Conservation (phyloP, 1,140 invertebrate species). For the Drosophila jambulina region DNA sequence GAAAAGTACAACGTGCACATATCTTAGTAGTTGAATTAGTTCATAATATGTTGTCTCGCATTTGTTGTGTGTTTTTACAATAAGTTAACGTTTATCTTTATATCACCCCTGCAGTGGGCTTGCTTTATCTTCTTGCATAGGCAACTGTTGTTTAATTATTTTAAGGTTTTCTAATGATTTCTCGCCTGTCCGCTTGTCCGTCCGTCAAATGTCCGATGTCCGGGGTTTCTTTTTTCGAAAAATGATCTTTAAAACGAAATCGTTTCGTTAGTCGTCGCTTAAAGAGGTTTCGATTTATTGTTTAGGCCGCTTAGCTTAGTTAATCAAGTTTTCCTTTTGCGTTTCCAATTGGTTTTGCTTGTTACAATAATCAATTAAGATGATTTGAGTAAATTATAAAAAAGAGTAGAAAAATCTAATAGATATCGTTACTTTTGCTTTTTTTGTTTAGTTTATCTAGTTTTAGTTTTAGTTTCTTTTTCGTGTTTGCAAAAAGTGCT, state of each 20-base stretch:
- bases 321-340: slow-evolving; percentile 57
- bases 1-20: slow-evolving; percentile 81
- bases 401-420: slow-evolving; percentile 84
- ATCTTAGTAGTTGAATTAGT: slow-evolving; percentile 71
- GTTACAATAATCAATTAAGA: slow-evolving; percentile 67
- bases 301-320: slow-evolving; percentile 73
- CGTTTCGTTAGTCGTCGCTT: slow-evolving; percentile 51
- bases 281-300: slow-evolving; percentile 44
- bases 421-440: slow-evolving; percentile 60
- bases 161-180: slow-evolving; percentile 62
- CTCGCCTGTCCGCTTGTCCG: slow-evolving; percentile 4
- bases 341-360: slow-evolving; percentile 54
- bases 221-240: slow-evolving; percentile 12
- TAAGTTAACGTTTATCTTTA: slow-evolving; percentile 76
- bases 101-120: slow-evolving; percentile 37
- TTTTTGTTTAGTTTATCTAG: slow-evolving; percentile 61
- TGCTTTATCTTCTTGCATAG: slow-evolving; percentile 65
- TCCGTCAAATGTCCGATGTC: slow-evolving; percentile 10
- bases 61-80: slow-evolving; percentile 66
- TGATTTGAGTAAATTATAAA: slow-evolving; percentile 79
- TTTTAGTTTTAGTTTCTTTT: slow-evolving; percentile 52
- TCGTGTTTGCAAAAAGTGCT: slow-evolving; percentile 80
- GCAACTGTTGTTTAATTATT: slow-evolving; percentile 68
- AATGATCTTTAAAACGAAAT: slow-evolving; percentile 59
- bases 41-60: slow-evolving; percentile 43